Evolutionary conservation across 2,797 vertebrate genomes (phyloP).

Genomic region (Leptoclinus maculatus): DNA sequence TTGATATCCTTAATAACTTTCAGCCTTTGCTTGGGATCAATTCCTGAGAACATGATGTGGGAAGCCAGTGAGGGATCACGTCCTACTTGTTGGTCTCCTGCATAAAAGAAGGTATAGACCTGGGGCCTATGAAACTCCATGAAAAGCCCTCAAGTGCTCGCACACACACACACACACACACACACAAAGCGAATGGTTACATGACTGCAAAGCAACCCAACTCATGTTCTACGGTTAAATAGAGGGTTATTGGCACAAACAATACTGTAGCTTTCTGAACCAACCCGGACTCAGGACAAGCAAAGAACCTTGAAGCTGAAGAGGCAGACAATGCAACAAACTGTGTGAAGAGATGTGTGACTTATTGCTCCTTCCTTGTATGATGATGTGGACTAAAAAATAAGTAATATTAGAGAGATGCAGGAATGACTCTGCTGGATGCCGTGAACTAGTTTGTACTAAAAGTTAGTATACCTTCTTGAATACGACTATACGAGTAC

Average conservation of each 20-base stretch:
- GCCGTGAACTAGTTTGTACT: not conserved
- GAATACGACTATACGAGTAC: not conserved
- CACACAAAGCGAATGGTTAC: not conserved
- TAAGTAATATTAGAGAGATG: not conserved
- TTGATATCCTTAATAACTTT: not conserved
- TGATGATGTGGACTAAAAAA: not conserved
- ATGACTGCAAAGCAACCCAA: not conserved
- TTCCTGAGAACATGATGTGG: not conserved
- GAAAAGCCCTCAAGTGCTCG: not conserved
- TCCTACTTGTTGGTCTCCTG: not conserved
- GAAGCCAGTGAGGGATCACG: not conserved
- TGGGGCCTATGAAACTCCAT: not conserved
- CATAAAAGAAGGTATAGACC: not conserved
- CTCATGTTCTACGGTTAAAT: not conserved
- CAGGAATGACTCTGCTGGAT: not conserved
- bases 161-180: not conserved
- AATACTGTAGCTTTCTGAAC: not conserved
- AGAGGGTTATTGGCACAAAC: not conserved
- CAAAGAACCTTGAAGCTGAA: not conserved
- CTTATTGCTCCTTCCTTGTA: not conserved
- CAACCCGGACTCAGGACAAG: not conserved
- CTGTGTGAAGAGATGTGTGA: not conserved
- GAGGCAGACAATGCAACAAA: not conserved
- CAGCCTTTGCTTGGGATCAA: not conserved
- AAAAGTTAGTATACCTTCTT: not conserved